phyloP scores from a whole-genome alignment of 2,797 vertebrate species.

The Crax fasciolata region DNA sequence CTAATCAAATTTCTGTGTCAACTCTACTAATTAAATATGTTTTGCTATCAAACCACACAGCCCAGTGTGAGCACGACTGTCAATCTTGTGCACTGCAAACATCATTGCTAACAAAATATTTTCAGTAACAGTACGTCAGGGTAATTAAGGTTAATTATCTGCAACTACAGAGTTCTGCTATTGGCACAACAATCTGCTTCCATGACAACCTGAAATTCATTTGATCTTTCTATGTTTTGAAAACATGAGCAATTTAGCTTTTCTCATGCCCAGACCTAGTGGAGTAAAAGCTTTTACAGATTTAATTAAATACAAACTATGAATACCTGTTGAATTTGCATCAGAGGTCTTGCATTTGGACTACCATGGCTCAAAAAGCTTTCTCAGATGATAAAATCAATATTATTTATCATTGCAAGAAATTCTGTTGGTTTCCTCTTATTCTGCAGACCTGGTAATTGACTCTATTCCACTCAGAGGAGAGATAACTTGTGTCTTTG shows the following conservation, averaged over 20 bases:
- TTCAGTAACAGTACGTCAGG: not conserved
- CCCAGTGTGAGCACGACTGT: not conserved
- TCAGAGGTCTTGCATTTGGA: constrained; percentile 28
- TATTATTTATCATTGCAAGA: constrained; percentile 62
- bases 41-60: constrained; percentile 12
- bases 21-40: not conserved
- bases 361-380: constrained; percentile 12
- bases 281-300: constrained; percentile 41
- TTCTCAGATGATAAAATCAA: constrained; percentile 24
- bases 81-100: not conserved
- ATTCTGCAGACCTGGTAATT: constrained; percentile 53
- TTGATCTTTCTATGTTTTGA: constrained; percentile 63
- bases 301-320: constrained; percentile 26
- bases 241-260: constrained; percentile 39
- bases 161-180: constrained; percentile 7
- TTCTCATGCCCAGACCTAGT: constrained; percentile 33
- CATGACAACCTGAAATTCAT: constrained; percentile 44
- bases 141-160: constrained; percentile 66
- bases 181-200: constrained; percentile 29
- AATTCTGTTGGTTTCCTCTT: constrained; percentile 63
- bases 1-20: constrained; percentile 11
- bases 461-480: constrained; percentile 30
- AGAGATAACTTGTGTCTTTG: constrained; percentile 18
- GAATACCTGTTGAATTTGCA: not conserved
- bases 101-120: constrained; percentile 34